Base-by-base conservation (phyloP, 2,113 vertebrate genomes). In the Choloepus hoffmanni region DNA sequence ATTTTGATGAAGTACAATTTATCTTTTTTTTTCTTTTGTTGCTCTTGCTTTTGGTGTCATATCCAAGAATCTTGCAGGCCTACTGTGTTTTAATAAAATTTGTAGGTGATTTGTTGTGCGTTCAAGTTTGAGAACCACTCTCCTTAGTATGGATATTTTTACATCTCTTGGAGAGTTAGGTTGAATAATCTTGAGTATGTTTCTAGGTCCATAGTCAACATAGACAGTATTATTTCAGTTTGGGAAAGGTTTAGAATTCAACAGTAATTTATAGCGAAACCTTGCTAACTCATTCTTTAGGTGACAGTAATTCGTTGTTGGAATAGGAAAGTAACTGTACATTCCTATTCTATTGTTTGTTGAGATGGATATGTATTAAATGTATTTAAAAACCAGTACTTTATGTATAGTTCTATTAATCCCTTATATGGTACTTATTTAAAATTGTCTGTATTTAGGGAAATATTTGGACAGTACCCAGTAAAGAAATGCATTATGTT, bases 231-330 rank as follows among this genome's bases (percentile, higher is more conserved):
- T 58, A 84, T 94, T 94, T 95, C 45, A 91, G 3, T 60, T 94
- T n/a, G 60, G 50, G 55, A 91, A 96, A 92, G 23, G 14, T 87
- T 86, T 92, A 81, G 76, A 95, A 76, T 85, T 90, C 30, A 63
- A 28, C 8, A 18, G 1, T 82, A 30, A 89, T 58, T 63, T 53
- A 85, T 14, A 76, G 7, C 16, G 33, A 40, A 90, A 68, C 30
- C 50, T 82, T 73, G 70, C 24, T n/a, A 92, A 60, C 16, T 3
- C 53, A 55, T 76, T 74, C n/a, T 96, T 77, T 93, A 43, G 7
- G 43, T 84, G 67, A 91, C 21, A 24, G 11, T 70, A 85, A 70
- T 76, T 95, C 77, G 36, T 82, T n/a, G 33, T 81, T 79, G 48
- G 89, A 63, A 81, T 74, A 87, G 55, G 82, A 90, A 53, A 95